phyloP scores from a whole-genome alignment of 1,140 invertebrate genomes.

The Neuroterus valhalla region DNA sequence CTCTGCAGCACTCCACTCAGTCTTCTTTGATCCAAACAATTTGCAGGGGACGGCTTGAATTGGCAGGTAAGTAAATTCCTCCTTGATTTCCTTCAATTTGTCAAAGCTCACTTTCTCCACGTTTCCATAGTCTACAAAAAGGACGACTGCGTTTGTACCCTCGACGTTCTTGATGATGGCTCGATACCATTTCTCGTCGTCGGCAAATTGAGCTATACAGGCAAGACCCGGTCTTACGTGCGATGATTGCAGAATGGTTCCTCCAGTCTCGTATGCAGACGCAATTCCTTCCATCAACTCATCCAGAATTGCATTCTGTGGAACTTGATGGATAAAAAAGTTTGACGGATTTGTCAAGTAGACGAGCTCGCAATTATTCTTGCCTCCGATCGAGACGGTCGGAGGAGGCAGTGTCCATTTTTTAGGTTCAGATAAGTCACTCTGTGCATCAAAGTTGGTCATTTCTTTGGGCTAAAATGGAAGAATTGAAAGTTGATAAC shows the following conservation, averaged over 20 bases:
- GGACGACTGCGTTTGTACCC: slow-evolving; percentile 59
- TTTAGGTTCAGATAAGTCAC: background rate
- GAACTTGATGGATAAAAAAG: slow-evolving; percentile 73
- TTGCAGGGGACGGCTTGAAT: slow-evolving; percentile 68
- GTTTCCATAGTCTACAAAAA: slow-evolving; percentile 78
- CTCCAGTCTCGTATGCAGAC: slow-evolving; percentile 55
- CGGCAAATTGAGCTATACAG: slow-evolving; percentile 76
- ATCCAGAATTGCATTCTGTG: slow-evolving; percentile 66
- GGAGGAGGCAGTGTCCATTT: slow-evolving; percentile 49
- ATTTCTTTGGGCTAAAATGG: slow-evolving; percentile 21
- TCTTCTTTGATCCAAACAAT: slow-evolving; percentile 55
- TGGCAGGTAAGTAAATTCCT: slow-evolving; percentile 59
- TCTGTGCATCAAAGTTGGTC: background rate
- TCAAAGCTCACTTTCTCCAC: slow-evolving; percentile 55
- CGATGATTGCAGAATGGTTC: slow-evolving; percentile 45
- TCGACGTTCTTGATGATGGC: slow-evolving; percentile 72
- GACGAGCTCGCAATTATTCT: slow-evolving; percentile 61
- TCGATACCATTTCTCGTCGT: slow-evolving; percentile 77
- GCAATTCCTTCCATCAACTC: slow-evolving; percentile 68
- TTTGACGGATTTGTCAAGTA: slow-evolving; percentile 64
- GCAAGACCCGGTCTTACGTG: slow-evolving; percentile 44
- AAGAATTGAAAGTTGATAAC: background rate
- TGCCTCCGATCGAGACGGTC: slow-evolving; percentile 55
- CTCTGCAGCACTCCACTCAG: slow-evolving; percentile 50
- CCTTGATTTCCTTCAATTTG: slow-evolving; percentile 65